Percentiles rank a stretch among this genome's conserved stretches.
Evolutionary conservation across 2,797 vertebrate species (phyloP).

Genomic region (Avahi laniger): DNA sequence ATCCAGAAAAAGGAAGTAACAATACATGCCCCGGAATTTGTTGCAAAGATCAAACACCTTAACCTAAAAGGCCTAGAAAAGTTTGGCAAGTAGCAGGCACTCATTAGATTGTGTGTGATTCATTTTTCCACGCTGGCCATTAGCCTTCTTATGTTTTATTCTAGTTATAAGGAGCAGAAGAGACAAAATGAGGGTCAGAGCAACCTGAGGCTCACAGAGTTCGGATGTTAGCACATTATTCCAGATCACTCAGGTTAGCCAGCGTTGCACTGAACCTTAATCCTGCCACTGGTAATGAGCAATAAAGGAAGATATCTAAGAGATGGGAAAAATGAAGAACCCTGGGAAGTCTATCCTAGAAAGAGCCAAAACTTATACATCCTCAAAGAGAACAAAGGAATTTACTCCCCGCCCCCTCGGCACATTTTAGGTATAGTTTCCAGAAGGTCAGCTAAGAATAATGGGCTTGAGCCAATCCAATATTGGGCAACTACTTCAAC

Average conservation of each 20-base stretch:
- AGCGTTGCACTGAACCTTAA: not conserved
- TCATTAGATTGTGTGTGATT: not conserved
- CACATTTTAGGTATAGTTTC: not conserved
- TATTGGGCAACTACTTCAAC: not conserved
- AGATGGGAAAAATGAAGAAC: not conserved
- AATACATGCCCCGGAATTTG: not conserved
- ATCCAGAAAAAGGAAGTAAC: not conserved
- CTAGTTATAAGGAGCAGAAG: not conserved
- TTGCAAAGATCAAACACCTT: not conserved
- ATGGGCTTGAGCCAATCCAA: not conserved
- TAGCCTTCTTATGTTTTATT: not conserved
- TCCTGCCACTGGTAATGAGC: not conserved
- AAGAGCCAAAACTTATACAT: not conserved
- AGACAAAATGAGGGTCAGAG: not conserved
- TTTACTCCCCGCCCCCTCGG: not conserved
- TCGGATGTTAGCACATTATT: not conserved
- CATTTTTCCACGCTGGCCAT: not conserved
- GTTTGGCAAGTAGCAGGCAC: not conserved
- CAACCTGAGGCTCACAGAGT: not conserved
- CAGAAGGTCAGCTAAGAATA: not conserved
- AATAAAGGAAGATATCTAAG: not conserved
- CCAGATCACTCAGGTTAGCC: not conserved
- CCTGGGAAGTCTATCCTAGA: not conserved
- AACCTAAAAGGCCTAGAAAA: not conserved
- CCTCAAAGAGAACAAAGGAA: not conserved